phyloP scores from a whole-genome alignment of 1,140 invertebrate species.

The Hycleus phaleratus region DNA sequence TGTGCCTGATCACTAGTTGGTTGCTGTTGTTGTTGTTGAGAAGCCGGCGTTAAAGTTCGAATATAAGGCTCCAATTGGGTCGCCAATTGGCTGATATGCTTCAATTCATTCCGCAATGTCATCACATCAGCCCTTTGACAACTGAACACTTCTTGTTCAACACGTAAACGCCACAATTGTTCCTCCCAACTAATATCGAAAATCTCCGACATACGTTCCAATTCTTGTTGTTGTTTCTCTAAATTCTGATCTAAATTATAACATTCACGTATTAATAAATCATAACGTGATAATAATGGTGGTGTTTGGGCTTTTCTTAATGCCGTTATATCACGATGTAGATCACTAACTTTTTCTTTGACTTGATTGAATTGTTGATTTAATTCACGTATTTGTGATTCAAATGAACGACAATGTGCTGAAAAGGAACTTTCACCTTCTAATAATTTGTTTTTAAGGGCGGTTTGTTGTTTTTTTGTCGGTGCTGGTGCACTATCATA shows the following conservation, averaged over 20 bases:
- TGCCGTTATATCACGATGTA: constrained; percentile 54
- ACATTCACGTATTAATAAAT: constrained; percentile 54
- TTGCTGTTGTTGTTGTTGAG: constrained; percentile 36
- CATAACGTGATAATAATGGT: constrained; percentile 49
- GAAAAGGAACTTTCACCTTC: constrained; percentile 54
- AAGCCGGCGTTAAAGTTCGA: constrained; percentile 47
- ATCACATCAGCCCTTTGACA: constrained; percentile 59
- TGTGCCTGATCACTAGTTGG: constrained; percentile 34
- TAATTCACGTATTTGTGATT: constrained; percentile 53
- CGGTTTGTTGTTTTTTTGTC: constrained; percentile 43
- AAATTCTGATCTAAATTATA: constrained; percentile 54
- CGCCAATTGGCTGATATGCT: constrained; percentile 55
- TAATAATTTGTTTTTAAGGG: constrained; percentile 41
- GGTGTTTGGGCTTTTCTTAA: constrained; percentile 49
- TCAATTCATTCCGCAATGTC: constrained; percentile 55
- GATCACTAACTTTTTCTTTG: constrained; percentile 55
- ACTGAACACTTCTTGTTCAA: constrained; percentile 56
- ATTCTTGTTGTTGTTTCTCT: constrained; percentile 54
- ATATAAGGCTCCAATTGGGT: constrained; percentile 59
- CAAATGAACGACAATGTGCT: constrained; percentile 58
- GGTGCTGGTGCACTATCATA: constrained; percentile 39
- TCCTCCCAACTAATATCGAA: constrained; percentile 63
- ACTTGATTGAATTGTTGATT: constrained; percentile 55
- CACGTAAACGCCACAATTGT: constrained; percentile 56
- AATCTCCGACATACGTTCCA: constrained; percentile 52